Conservation (phyloP, 2,888 invertebrate species). For the Hemistola chrysoprasaria region DNA sequence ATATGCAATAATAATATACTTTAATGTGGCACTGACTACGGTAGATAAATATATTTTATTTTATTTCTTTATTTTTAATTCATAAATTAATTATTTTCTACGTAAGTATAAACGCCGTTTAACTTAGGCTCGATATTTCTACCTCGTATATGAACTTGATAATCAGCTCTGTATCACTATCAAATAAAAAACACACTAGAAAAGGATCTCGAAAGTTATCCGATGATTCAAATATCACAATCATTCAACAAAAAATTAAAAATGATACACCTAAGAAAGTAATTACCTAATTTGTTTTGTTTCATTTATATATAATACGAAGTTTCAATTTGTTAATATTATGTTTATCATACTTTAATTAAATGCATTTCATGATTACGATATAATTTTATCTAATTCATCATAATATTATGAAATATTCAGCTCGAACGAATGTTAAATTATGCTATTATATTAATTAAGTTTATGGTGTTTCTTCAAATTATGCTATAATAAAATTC, state of each 20-base stretch:
- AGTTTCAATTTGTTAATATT: background rate
- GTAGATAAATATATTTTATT: conserved; percentile 31
- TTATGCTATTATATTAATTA: conserved; percentile 67
- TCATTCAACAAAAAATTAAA: too few relatives aligned
- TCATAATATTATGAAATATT: conserved; percentile 51
- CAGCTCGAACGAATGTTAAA: conserved; percentile 58
- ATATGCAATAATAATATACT: conserved; percentile 62
- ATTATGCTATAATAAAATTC: conserved; percentile 81
- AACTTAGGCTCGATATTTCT: conserved; percentile 24
- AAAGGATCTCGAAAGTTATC: too few relatives aligned
- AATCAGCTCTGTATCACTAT: conserved; percentile 10
- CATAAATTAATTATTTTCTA: conserved; percentile 19
- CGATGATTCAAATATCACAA: too few relatives aligned
- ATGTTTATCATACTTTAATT: background rate
- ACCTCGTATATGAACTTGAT: conserved; percentile 19
- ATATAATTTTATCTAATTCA: conserved; percentile 24
- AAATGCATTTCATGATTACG: conserved; percentile 13
- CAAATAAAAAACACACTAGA: too few relatives aligned
- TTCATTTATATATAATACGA: too few relatives aligned
- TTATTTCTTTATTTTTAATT: conserved; percentile 29
- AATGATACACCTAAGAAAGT: too few relatives aligned
- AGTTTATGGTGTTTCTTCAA: conserved; percentile 76
- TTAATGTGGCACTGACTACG: conserved; percentile 75
- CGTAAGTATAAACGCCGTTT: conserved; percentile 21
- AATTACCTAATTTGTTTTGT: too few relatives aligned